Evolutionary conservation across 2,888 invertebrate genomes (phyloP), one percentile per base, ranked within the genome.

Genomic region (Drosophila ezoana): DNA sequence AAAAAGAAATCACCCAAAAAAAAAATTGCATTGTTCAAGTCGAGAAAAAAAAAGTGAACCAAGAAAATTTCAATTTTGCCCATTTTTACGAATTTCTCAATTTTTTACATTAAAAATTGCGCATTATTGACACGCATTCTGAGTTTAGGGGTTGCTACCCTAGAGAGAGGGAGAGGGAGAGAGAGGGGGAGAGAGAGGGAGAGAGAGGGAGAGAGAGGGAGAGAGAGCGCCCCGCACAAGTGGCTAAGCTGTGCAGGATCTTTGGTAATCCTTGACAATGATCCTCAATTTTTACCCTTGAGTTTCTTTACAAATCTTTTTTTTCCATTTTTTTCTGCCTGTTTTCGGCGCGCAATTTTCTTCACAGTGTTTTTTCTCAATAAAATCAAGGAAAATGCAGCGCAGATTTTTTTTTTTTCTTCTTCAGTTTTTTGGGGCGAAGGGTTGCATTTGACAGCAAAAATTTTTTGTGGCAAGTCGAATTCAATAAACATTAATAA

Each of bases 221-320:
- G 11, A 3, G 16, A 32, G 47, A 28, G 28, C 49, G 14, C n/a
- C 14, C 35, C 20, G 28, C 44, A 54, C 64, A 56, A 72, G 62
- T 63, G 72, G 70, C 82, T 87, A 84, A 88, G 80, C 84, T 83
- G 85, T 80, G 71, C 76, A 88, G 86, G 88, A 84, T 84, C 84
- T 77, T 76, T 41, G 72, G 67, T 84, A 87, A 87, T 86, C 76
- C 70, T 52, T 52, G 78, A 86, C 83, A 80, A 63, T 88, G 85
- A 88, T 86, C 88, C 88, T 85, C 87, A 86, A 79, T 80, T 86
- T 84, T 83, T 88, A 85, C 85, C 85, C 85, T 85, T 88, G 70
- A 79, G 64, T 82, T 79, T 64, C 5, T 52, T 40, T 53, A 37
- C 45, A 45, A 40, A 32, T 62, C n/a, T n/a, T n/a, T 52, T 13